Evolutionary conservation across 2,797 vertebrate species (phyloP).

Genomic region (Sibirionetta formosa): DNA sequence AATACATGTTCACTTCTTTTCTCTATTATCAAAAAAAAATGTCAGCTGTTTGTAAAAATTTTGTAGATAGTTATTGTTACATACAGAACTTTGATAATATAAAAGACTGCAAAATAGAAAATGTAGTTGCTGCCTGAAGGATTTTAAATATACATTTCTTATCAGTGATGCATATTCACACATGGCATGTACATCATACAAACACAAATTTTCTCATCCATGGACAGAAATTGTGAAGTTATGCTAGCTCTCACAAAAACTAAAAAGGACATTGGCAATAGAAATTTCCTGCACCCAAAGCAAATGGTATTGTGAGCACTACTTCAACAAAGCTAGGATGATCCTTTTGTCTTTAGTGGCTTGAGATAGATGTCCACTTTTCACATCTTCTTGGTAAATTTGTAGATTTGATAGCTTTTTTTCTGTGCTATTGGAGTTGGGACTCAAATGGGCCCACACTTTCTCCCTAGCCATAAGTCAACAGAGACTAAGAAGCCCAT

Average conservation of each 20-base stretch:
- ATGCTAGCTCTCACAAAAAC: neutral
- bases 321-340: neutral
- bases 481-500: neutral
- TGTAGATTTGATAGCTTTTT: neutral
- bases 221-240: neutral
- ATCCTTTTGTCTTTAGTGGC: neutral
- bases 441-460: neutral
- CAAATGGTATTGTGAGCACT: neutral
- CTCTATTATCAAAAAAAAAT: neutral
- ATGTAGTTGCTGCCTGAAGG: neutral
- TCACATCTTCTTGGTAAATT: neutral
- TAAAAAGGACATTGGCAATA: neutral
- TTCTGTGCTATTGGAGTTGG: neutral
- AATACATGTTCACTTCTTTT: neutral
- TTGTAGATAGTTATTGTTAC: neutral
- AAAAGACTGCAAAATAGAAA: neutral
- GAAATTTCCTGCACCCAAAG: neutral
- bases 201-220: neutral
- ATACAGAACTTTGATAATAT: neutral
- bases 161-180: neutral
- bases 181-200: fast-evolving
- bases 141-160: neutral
- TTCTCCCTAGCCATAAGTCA: neutral
- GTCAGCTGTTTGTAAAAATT: neutral
- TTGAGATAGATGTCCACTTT: neutral